Percentiles rank a stretch among this genome's conserved stretches.
phyloP scores from a whole-genome alignment of 2,797 vertebrate species.

The Sphenopsis melanotis region DNA sequence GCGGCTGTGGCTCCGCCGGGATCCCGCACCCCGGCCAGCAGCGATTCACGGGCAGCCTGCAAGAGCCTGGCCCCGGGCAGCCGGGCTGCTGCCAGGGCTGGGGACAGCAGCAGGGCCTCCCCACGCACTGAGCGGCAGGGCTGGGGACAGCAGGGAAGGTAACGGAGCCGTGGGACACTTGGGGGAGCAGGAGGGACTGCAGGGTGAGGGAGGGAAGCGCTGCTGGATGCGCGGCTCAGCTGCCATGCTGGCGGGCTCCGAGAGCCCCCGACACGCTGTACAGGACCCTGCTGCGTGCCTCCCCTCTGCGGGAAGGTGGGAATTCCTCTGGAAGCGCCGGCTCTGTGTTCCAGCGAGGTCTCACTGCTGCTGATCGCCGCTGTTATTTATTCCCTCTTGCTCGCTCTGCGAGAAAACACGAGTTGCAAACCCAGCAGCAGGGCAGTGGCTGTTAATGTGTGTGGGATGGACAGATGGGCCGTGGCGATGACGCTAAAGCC shows the following conservation, averaged over 20 bases:
- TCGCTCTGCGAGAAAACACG: constrained; percentile 9
- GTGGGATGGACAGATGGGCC: constrained; percentile 30
- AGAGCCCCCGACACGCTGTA: rapidly evolving
- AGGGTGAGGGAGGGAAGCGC: not conserved
- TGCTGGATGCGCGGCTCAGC: not conserved
- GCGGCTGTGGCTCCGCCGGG: constrained; percentile 35
- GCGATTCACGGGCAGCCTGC: constrained; percentile 65
- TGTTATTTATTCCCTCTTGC: constrained; percentile 28
- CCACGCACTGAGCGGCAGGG: constrained; percentile 45
- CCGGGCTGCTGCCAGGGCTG: constrained; percentile 77
- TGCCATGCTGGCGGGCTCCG: not conserved
- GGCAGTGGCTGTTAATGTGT: not conserved
- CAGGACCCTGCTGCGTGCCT: not conserved
- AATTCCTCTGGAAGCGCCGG: not conserved
- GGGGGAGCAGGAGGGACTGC: not conserved
- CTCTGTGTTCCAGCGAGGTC: not conserved
- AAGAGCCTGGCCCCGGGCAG: constrained; percentile 79
- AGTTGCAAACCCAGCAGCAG: not conserved
- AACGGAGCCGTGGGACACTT: rapidly evolving
- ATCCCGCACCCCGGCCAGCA: constrained; percentile 73
- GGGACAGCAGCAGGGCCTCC: constrained; percentile 71
- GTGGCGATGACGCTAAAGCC: not conserved
- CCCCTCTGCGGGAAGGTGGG: not conserved
- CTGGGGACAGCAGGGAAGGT: not conserved
- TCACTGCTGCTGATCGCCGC: not conserved